These are phyloP conservation scores for Tricholaema leucomelas DNA, from an alignment of 2,113 vertebrate species.

Conservation along the genomic window DNA sequence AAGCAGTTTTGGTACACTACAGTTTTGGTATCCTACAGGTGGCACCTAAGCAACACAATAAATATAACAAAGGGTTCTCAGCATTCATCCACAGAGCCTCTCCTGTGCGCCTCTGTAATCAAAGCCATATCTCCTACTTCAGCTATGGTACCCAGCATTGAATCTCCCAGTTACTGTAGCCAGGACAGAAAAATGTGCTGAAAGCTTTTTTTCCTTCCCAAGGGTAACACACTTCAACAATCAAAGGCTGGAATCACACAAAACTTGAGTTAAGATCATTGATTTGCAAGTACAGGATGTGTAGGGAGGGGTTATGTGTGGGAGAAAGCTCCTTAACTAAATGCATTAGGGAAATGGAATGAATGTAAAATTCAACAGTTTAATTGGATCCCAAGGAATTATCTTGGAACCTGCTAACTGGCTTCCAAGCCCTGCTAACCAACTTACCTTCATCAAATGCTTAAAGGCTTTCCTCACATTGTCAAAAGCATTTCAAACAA, in stretches of 20 bases:
- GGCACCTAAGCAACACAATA: not conserved
- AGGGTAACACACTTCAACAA: slow-evolving; percentile 46
- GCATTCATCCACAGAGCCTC: not conserved
- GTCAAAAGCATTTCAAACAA: slow-evolving; percentile 63
- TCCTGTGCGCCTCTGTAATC: not conserved
- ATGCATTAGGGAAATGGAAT: slow-evolving; percentile 60
- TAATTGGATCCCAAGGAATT: slow-evolving; percentile 57
- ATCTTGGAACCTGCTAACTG: slow-evolving; percentile 64
- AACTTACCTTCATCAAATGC: slow-evolving; percentile 68
- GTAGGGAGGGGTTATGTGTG: not conserved
- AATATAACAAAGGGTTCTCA: not conserved
- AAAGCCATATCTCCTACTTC: not conserved
- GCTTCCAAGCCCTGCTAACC: slow-evolving; percentile 49
- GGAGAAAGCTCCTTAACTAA: slow-evolving; percentile 64
- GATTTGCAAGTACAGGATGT: not conserved
- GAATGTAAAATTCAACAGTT: slow-evolving; percentile 69
- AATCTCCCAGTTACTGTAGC: not conserved
- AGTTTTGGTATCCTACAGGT: not conserved
- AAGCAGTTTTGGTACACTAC: too few relatives aligned
- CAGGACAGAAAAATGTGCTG: slow-evolving; percentile 45
- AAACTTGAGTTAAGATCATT: slow-evolving; percentile 42
- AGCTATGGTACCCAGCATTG: not conserved
- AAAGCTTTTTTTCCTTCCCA: not conserved
- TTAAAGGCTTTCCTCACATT: slow-evolving; percentile 69
- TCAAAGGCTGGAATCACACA: slow-evolving; percentile 51